Base-by-base conservation (phyloP, 2,888 invertebrate genomes). In the Lumbricus terrestris region DNA sequence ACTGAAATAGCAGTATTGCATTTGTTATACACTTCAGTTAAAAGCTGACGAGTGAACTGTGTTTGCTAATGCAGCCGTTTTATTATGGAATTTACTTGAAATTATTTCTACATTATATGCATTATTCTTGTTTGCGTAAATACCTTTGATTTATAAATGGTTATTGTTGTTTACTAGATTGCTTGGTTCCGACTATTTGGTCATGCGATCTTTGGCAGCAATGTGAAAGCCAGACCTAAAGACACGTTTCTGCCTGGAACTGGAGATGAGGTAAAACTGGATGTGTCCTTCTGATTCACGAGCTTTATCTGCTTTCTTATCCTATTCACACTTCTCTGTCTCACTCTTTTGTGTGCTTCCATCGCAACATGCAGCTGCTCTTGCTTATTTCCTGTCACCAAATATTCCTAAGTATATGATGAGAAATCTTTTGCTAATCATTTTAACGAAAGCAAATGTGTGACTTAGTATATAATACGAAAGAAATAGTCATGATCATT, bases 111-210 rank as follows among this genome's bases (percentile, higher is more conserved):
- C 18, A 47, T 69, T 69, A n/a, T 13, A 29, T 69, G 8, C n/a
- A n/a, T n/a, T n/a, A 69, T 18, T 47, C n/a, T 29, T 69, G 69
- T 69, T 69, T 69, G 69, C n/a, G 29, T 69, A 3, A n/a, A 13
- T 8, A 69, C 69, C n/a, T 69, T 29, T 69, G 5, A 3, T 29
- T 23, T 54, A 35, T 8, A 38, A 35, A 82, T 20, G 33, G 38
- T 90, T 42, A 35, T 54, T 88, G 8, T 89, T 83, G 37, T 35
- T 91, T 29, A 20, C 33, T 69, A 95, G 95, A 94, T 95, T 83
- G 93, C 94, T 4, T 95, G 94, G 94, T 95, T 94, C 92, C 92
- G 94, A 29, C 92, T 95, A 37, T 95, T 95, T 93, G 94, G 93
- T 29, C 92, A 94, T 35, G 92, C 93, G 90, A 93, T 94, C 5